Evolutionary conservation across 1,140 invertebrate genomes (phyloP), one percentile per base, ranked within the genome.

Genomic region (Hyles vespertilio): DNA sequence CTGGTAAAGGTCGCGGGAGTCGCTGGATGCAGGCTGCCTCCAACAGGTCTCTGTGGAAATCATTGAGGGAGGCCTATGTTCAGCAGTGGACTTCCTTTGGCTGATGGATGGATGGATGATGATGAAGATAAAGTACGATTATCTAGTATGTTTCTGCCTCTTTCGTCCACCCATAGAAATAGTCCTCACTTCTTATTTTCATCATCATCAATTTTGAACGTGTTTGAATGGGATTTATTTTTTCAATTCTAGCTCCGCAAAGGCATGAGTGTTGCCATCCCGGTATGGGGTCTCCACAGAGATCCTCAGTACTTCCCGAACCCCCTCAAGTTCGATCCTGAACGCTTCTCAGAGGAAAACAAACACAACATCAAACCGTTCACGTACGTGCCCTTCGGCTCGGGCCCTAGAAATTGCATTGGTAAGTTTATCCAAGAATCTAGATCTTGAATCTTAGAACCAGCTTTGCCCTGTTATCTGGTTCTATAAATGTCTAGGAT

Each of bases 361-460:
- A 89, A 86, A 43, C 67, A 81, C 5, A 79, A 87, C 5, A 87
- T 91, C 51, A 70, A 85, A 4, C 86, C 87, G 0, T 89, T 80
- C 43, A 76, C 88, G 1, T 93, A 90, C 58, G 72, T 91, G 61
- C 92, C 93, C 0, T 94, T 94, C 65, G 92, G 93, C 2, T 43
- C 85, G 10, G 93, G 93, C 7, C 92, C 90, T 3, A 81, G 92
- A 32, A 92, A 91, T 67, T 94, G 92, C 69, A 91, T 93, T 50
- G 93, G 91, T 79, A 56, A 74, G 63, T 22, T 1, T 2, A 22
- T 22, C 22, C 22, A 22, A 22, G 22, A 22, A 22, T 22, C 22
- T 22, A 22, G 44, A 46, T 46, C 3, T 46, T 46, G 44, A 8
- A 46, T 46, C 11, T 9, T 46, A 10, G 11, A 49, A 49, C 6